Base-by-base conservation (phyloP, 2,797 vertebrate species). In the Centropyge bicolor region DNA sequence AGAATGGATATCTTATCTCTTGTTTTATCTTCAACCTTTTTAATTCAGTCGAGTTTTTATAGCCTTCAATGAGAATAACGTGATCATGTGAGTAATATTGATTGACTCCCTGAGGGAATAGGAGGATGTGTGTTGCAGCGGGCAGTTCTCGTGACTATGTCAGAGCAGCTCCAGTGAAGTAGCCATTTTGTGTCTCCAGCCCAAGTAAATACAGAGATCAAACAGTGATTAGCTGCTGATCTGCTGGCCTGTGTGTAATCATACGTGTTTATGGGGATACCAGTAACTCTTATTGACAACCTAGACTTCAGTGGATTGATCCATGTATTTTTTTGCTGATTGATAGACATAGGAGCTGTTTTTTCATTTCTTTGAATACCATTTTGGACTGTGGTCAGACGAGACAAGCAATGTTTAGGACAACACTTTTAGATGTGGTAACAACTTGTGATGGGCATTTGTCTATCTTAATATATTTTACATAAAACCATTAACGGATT, bases 31-130 rank as follows among this genome's bases (percentile, higher is more conserved):
- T 51, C 36, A 64, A 60, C 49, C 40, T 35, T 22, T 51, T 16
- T 70, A 65, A 35, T 77, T 70, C 41, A 57, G 51, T 80, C 1
- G 13, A 6, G 11, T 52, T 62, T 55, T 78, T 68, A 68, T 71
- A 36, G 4, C 51, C 17, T 31, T 84, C 60, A 77, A 6, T 40
- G 52, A 54, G 13, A 78, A 67, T 45, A 55, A 24, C 16, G 10
- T n/a, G 35, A 72, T 70, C 45, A 71, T 63, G 60, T 70, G 57
- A 75, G 49, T 20, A 36, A 41, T 60, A 86, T 79, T 79, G 83
- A 90, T 82, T 68, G 27, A 46, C 49, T 62, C 45, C 77, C 69
- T 22, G 24, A 22, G 48, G 72, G 40, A 3, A 19, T 19, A 35
- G 6, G 3, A 62, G 19, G 31, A n/a, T 36, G 59, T 56, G 43